Evolutionary conservation across 53 echinoderm and acorn worm species (phyloP).

Genomic region (Paelopatides confundens): DNA sequence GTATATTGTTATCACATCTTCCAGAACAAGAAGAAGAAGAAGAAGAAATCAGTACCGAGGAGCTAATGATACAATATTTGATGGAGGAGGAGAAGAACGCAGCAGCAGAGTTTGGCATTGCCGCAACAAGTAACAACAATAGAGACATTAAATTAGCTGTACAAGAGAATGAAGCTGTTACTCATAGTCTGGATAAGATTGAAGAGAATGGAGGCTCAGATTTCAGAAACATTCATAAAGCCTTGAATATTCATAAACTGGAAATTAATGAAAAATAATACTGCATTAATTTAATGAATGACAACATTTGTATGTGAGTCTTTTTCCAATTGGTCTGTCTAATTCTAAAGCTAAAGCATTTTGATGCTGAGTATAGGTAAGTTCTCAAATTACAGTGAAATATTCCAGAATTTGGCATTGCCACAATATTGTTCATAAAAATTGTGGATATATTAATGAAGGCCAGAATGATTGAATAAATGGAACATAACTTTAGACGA

Average conservation of each 20-base stretch:
- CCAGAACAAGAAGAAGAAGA: constrained; percentile 82
- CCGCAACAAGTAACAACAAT: neutral
- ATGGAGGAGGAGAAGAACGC: neutral
- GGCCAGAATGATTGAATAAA: no score
- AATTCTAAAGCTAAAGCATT: no score
- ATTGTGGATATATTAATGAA: no score
- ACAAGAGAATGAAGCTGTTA: neutral
- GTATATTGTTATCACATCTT: constrained; percentile 70
- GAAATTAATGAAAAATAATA: neutral
- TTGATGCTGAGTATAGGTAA: no score
- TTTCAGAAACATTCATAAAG: neutral
- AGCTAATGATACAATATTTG: neutral
- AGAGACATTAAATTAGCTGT: neutral
- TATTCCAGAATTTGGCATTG: no score
- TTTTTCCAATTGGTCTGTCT: no score
- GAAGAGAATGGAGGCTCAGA: constrained; percentile 2
- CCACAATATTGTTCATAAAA: no score
- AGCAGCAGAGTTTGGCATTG: neutral
- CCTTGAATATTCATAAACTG: constrained; percentile 5
- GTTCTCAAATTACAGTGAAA: no score
- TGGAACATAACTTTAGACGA: no score
- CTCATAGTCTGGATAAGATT: neutral
- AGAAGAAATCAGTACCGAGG: neutral
- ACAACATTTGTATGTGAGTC: no score
- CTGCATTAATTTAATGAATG: no score